Evolutionary conservation across 2,888 invertebrate genomes (phyloP).

Genomic region (Drosophila nigricruria): DNA sequence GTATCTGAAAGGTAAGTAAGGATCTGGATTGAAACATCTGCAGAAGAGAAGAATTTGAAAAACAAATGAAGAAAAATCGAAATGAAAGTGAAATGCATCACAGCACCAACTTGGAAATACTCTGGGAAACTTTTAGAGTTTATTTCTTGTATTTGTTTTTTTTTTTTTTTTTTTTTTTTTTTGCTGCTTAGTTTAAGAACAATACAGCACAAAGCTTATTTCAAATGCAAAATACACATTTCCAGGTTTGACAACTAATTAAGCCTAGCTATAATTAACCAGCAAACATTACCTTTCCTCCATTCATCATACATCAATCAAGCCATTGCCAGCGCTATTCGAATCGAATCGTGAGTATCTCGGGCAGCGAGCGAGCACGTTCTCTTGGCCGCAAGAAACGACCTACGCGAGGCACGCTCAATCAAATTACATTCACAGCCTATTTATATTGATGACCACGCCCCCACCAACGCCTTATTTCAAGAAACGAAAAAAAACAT

Average conservation of each 20-base stretch:
- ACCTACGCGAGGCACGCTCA: constrained; percentile 13
- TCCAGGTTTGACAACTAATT: constrained; percentile 5
- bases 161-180: background rate
- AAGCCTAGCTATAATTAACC: constrained; percentile 22
- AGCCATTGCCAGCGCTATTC: constrained; percentile 48
- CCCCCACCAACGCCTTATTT: background rate
- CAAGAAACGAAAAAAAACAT: background rate
- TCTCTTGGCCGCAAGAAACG: constrained; percentile 7
- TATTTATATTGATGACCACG: constrained; percentile 30
- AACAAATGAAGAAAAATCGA: background rate
- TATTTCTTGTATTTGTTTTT: background rate
- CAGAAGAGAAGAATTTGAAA: background rate
- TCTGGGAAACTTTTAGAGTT: background rate
- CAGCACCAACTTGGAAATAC: background rate
- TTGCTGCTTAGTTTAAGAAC: background rate
- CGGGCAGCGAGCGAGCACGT: constrained; percentile 13
- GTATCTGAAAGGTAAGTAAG: background rate
- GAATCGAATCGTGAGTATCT: constrained; percentile 36
- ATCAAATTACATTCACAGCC: constrained; percentile 31
- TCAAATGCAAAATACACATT: background rate
- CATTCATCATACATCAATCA: constrained; percentile 37
- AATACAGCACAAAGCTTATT: background rate
- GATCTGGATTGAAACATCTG: background rate
- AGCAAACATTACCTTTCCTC: constrained; percentile 25
- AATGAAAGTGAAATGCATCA: too few species aligned